Evolutionary conservation across 2,113 vertebrate genomes (phyloP), one percentile per base, ranked within the genome.

Genomic region (Promerops cafer): DNA sequence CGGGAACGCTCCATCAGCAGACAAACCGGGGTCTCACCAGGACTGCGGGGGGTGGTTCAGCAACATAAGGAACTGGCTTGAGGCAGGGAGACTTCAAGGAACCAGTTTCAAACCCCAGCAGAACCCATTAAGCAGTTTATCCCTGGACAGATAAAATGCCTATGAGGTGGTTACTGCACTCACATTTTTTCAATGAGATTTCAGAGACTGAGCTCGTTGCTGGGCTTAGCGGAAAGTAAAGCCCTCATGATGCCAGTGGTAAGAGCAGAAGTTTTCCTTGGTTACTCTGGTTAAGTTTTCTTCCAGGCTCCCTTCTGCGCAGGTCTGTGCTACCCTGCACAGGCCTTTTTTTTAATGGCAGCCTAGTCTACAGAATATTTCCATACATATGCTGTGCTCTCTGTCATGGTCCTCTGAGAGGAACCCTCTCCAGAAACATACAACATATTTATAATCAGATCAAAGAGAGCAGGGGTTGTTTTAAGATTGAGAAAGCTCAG

Each of bases 201-300:
- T 90, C 61, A 78, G 90, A 90, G 94, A 71, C 83, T 83, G 88
- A 96, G 79, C 56, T 95, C 88, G 54, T 79, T 83, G 83, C 80
- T 94, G 60, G 69, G 69, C 53, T 94, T 75, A 68, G 80, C 0
- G 2, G 83, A 93, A 95, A 90, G 56, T 45, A 64, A 95, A 95
- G 92, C 72, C 33, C 44, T 89, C 40, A 50, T 7, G 49, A 79
- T 93, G 72, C 64, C 78, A 89, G 69, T 45, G 60, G 72, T 95
- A 78, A 84, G 60, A 93, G 72, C 52, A 91, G 52, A 93, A 89
- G 37, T 89, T 96, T 97, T 95, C 83, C 45, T 94, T 18, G 0
- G 64, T 81, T 79, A 59, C 31, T 66, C 75, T 64, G 42, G 33
- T 86, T 91, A 94, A 87, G 42, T 71, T 89, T 94, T 88, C 90